These are phyloP conservation scores for Cybosia mesomella DNA, from an alignment of 2,888 invertebrate species.

Conservation along the genomic window DNA sequence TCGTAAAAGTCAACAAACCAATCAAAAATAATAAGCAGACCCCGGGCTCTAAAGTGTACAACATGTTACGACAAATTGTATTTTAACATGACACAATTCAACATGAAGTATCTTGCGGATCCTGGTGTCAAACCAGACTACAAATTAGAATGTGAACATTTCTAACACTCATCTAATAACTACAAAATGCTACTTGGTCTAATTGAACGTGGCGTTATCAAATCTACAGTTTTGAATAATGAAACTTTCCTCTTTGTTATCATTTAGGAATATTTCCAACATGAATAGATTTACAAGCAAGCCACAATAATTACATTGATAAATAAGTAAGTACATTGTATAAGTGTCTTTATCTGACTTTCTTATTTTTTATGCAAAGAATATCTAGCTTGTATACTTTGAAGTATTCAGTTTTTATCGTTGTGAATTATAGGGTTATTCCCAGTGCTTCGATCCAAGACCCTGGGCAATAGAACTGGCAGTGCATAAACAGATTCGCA, in stretches of 20 bases:
- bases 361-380: slow-evolving; percentile 5
- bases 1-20: too few relatives aligned
- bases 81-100: too few relatives aligned
- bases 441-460: neutral
- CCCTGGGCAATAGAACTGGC: neutral
- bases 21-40: too few relatives aligned
- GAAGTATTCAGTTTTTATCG: too few relatives aligned
- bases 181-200: neutral
- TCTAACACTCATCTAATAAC: neutral
- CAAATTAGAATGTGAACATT: too few relatives aligned
- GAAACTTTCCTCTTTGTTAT: slow-evolving; percentile 49
- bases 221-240: neutral
- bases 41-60: too few relatives aligned
- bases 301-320: slow-evolving; percentile 18
- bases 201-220: neutral
- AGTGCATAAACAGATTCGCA: too few relatives aligned
- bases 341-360: neutral
- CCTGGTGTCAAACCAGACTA: too few relatives aligned
- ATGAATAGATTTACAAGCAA: slow-evolving; percentile 10
- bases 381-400: neutral
- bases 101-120: too few relatives aligned
- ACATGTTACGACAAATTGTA: too few relatives aligned
- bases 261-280: slow-evolving; percentile 48
- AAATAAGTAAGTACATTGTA: slow-evolving; percentile 3
- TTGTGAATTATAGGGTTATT: neutral